Evolutionary conservation across 2,888 invertebrate genomes (phyloP), one percentile per base, ranked within the genome.

Genomic region (Lagria hirta): DNA sequence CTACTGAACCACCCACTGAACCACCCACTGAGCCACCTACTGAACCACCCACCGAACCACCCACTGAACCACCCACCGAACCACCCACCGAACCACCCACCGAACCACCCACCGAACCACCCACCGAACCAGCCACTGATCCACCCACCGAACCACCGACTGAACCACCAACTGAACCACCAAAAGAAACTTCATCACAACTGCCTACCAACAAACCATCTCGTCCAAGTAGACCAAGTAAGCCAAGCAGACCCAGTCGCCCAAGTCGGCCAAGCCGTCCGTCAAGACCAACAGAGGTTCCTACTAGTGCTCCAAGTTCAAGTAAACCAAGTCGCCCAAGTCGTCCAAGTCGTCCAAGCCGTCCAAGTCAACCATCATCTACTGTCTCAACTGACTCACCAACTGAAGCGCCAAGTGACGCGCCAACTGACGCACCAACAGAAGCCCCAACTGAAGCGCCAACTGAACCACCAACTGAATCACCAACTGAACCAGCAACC

Each of bases 21-120:
- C n/a, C 6, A 7, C 10, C 28, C 4, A 28, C 20, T 12, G 23
- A 33, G 7, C 17, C 12, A 12, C 4, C 28, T 28, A 29, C 29
- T 13, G 15, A 24, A 6, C n/a, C 5, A 8, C 10, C 24, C 8
- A 26, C 23, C 4, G 35, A 35, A 15, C 5, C 11, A 15, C 16
- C 35, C 10, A 49, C 45, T 20, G 42, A 15, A 13, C 10, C 12
- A 23, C 41, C 46, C 8, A 24, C 40, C 16, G 35, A 32, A 30
- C 29, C 33, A 20, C 30, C 43, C n/a, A 50, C 40, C 28, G 32
- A 35, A 17, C 22, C 4, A 12, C 20, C 49, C 12, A 38, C 37
- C 2, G 15, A 28, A 28, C 23, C 18, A 38, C 4, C 12, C 13
- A 8, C 32, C 7, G 42, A 11, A 11, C 23, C 20, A 22, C 32